These are phyloP conservation scores for Lordiphosa collinella DNA, from an alignment of 1,140 invertebrate genomes.

Conservation along the genomic window DNA sequence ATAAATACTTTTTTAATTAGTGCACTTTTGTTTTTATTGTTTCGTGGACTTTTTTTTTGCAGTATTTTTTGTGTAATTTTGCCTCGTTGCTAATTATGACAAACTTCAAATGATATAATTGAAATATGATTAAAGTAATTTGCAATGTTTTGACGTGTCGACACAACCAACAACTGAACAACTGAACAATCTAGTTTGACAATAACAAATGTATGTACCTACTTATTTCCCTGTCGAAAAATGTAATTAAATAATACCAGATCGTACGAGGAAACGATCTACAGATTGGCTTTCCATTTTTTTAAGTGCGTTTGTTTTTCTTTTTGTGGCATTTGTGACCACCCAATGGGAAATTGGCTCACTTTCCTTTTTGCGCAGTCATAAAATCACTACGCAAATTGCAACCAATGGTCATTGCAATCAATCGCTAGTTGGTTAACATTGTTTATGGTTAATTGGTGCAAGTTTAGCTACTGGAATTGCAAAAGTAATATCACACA, in stretches of 20 bases:
- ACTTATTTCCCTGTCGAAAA: conserved; percentile 4
- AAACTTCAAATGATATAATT: conserved; percentile 20
- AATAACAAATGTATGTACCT: conserved; percentile 32
- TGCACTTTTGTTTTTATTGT: conserved; percentile 1
- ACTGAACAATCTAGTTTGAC: conserved; percentile 44
- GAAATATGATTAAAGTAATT: conserved; percentile 38
- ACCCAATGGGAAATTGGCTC: conserved; percentile 6
- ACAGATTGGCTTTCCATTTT: conserved; percentile 15
- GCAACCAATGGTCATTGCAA: too few relatives aligned
- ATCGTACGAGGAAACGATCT: conserved; percentile 38
- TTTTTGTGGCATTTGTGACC: too few relatives aligned
- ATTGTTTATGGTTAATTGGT: conserved; percentile 1
- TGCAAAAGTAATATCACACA: conserved; percentile 4
- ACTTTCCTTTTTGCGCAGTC: conserved; percentile 1
- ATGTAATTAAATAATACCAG: conserved; percentile 32
- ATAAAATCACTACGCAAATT: not conserved
- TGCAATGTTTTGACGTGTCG: conserved; percentile 7
- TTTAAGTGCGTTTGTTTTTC: too few relatives aligned
- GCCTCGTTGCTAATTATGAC: conserved; percentile 9
- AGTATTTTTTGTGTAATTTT: conserved; percentile 3
- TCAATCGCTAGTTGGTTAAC: too few relatives aligned
- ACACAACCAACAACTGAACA: conserved; percentile 23
- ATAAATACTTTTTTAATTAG: conserved; percentile 26
- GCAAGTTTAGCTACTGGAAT: conserved; percentile 5
- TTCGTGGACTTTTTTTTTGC: not conserved